Percentiles rank a stretch among this genome's conserved stretches.
Evolutionary conservation across 1,140 invertebrate genomes (phyloP).

Genomic region (Druon quercuslanigerum): DNA sequence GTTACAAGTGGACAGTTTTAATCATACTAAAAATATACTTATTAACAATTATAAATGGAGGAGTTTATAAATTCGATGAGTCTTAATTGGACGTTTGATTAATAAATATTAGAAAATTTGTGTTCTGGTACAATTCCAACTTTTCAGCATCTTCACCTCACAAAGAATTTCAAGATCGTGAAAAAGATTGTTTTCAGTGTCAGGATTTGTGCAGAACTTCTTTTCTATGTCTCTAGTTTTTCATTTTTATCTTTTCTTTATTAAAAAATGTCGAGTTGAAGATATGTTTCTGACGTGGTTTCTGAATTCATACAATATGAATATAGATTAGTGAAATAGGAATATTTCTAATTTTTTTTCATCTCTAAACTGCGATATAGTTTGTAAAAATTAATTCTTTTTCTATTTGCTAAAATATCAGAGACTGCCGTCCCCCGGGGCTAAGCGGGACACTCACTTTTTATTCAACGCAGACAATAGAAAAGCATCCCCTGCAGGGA

Average conservation of each 20-base stretch:
- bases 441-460: too few species aligned
- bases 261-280: not conserved
- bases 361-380: too few species aligned
- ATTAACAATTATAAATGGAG: not conserved
- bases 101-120: constrained; percentile 9
- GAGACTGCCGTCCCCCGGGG: too few species aligned
- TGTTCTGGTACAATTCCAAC: not conserved
- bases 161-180: not conserved
- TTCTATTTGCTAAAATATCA: too few species aligned
- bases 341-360: too few species aligned
- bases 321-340: too few species aligned
- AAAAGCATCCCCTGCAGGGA: too few species aligned
- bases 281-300: too few species aligned
- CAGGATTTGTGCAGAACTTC: not conserved
- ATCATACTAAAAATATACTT: not conserved
- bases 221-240: not conserved
- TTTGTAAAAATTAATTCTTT: too few species aligned
- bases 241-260: not conserved
- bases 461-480: too few species aligned
- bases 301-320: too few species aligned
- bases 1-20: too few species aligned
- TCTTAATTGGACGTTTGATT: constrained; percentile 9
- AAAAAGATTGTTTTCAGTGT: not conserved
- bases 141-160: not conserved
- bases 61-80: not conserved